Percentiles rank a stretch among this genome's conserved stretches.
phyloP scores from a whole-genome alignment of 64 coral and sea anemone species.

The Hydrozoanthus tunicans region DNA sequence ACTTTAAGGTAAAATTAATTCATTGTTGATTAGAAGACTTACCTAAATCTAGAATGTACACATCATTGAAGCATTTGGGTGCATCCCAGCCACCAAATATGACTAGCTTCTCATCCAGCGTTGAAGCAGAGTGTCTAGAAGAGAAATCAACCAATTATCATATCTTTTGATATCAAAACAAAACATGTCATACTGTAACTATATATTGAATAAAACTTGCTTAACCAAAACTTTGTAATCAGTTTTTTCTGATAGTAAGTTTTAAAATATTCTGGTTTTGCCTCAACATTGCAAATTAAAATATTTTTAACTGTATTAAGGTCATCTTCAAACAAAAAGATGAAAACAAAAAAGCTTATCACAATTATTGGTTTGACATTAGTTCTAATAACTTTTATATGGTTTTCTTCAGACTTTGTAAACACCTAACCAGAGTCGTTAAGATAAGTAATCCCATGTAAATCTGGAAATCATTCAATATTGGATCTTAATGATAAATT shows the following conservation, averaged over 20 bases:
- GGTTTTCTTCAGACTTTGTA: too few relatives aligned
- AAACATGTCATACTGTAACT: not conserved
- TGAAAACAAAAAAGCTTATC: too few relatives aligned
- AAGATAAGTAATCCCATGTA: too few relatives aligned
- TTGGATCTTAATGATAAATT: not conserved
- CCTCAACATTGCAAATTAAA: not conserved
- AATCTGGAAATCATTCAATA: not conserved
- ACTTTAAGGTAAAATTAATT: not conserved
- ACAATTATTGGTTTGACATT: too few relatives aligned
- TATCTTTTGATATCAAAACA: not conserved
- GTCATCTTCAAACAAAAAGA: too few relatives aligned
- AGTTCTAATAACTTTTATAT: too few relatives aligned
- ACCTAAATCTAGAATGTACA: conserved; percentile 82
- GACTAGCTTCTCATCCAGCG: conserved; percentile 72
- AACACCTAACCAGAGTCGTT: too few relatives aligned
- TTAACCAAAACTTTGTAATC: too few relatives aligned
- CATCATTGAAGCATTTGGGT: conserved; percentile 89
- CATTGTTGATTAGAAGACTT: not conserved
- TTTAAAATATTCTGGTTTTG: not conserved
- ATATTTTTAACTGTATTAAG: too few relatives aligned
- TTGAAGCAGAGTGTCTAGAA: conserved; percentile 79
- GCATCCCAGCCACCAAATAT: conserved; percentile 97
- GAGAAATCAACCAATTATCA: not conserved
- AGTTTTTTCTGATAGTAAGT: not conserved
- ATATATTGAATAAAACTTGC: too few relatives aligned